phyloP scores from a whole-genome alignment of 2,888 invertebrate genomes.

The Psylliodes chrysocephalus region DNA sequence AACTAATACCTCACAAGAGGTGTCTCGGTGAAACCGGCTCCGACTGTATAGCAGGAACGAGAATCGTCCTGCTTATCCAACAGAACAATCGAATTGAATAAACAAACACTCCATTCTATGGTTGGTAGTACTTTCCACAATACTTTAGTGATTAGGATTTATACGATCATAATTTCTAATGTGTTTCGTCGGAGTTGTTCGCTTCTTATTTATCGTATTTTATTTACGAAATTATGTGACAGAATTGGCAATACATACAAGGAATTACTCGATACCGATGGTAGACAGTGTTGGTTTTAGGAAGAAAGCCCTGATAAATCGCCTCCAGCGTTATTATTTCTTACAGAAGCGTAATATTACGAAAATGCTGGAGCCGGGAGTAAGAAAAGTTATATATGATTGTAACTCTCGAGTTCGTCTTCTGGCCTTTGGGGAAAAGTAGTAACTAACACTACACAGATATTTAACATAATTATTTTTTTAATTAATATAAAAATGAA shows the following conservation, averaged over 20 bases:
- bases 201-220: slow-evolving; percentile 57
- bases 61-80: slow-evolving; percentile 51
- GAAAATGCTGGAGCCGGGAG: too few species aligned
- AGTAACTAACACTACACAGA: too few species aligned
- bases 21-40: slow-evolving; percentile 19
- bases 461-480: too few species aligned
- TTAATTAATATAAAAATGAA: too few species aligned
- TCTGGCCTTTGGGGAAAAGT: too few species aligned
- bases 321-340: background rate
- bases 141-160: slow-evolving; percentile 59
- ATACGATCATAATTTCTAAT: slow-evolving; percentile 60
- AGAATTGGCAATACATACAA: slow-evolving; percentile 51
- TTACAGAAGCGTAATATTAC: too few species aligned
- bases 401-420: too few species aligned
- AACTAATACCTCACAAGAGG: background rate
- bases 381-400: too few species aligned
- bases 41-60: slow-evolving; percentile 3
- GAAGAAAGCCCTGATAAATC: too few species aligned
- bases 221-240: slow-evolving; percentile 57
- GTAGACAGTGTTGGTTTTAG: too few species aligned
- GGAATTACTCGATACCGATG: slow-evolving; percentile 48
- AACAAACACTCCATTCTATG: slow-evolving; percentile 54
- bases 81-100: slow-evolving; percentile 55
- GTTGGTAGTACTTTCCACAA: slow-evolving; percentile 49
- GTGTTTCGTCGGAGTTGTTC: slow-evolving; percentile 54